Evolutionary conservation across 2,888 invertebrate species (phyloP).

Genomic region (Drosophila dives): DNA sequence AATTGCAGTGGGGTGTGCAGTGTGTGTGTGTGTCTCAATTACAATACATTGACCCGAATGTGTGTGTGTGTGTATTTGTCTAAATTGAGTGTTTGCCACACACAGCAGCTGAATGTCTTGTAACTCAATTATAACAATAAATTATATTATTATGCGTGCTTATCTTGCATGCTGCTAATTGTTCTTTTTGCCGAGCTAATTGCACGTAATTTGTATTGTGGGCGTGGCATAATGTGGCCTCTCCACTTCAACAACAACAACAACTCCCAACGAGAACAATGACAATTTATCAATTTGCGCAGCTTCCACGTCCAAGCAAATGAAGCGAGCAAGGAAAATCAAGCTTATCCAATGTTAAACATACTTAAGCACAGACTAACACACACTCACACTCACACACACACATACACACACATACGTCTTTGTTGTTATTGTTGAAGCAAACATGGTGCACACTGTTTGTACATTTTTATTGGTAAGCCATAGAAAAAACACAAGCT

Average conservation of each 20-base stretch:
- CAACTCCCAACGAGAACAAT: conserved; percentile 40
- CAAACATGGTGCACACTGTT: conserved; percentile 40
- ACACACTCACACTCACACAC: conserved; percentile 28
- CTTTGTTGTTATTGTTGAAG: conserved; percentile 18
- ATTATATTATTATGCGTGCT: conserved; percentile 57
- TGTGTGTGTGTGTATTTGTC: conserved; percentile 31
- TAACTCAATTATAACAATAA: conserved; percentile 61
- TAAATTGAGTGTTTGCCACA: not conserved
- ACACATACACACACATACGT: not conserved
- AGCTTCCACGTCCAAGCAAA: conserved; percentile 54
- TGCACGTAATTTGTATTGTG: conserved; percentile 62
- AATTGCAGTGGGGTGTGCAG: conserved; percentile 20
- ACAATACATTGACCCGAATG: conserved; percentile 44
- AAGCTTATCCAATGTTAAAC: conserved; percentile 76
- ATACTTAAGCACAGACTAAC: conserved; percentile 59
- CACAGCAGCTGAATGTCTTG: conserved; percentile 16
- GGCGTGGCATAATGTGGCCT: conserved; percentile 3
- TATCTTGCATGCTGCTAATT: conserved; percentile 74
- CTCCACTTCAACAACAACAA: conserved; percentile 18
- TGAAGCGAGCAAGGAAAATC: conserved; percentile 63
- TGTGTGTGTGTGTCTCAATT: conserved; percentile 42
- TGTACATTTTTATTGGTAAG: conserved; percentile 69
- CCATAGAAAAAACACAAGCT: conserved; percentile 49
- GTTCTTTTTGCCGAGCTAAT: conserved; percentile 64
- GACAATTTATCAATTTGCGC: conserved; percentile 79